phyloP scores from a whole-genome alignment of 2,888 invertebrate species.

The Desoria tigrina region DNA sequence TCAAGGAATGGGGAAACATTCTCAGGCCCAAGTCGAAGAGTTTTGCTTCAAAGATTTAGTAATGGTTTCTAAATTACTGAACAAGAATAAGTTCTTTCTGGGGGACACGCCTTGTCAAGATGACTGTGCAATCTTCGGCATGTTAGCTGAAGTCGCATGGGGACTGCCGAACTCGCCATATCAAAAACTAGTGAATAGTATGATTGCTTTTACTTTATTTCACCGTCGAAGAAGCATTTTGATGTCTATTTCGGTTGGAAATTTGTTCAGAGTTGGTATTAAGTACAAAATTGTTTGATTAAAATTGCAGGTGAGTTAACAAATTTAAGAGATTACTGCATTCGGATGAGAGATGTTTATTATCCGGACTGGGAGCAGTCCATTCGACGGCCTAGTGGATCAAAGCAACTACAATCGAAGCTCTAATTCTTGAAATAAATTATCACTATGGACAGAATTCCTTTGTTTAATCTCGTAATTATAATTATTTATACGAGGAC shows the following conservation, averaged over 20 bases:
- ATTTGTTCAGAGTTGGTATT: too few relatives aligned
- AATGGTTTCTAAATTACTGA: slow-evolving; percentile 42
- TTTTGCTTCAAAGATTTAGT: slow-evolving; percentile 38
- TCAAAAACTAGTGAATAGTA: slow-evolving; percentile 27
- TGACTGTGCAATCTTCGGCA: slow-evolving; percentile 58
- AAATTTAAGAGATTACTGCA: slow-evolving; percentile 45
- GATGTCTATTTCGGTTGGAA: too few relatives aligned
- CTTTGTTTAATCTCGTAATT: too few relatives aligned
- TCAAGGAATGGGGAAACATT: slow-evolving; percentile 50
- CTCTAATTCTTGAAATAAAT: too few relatives aligned
- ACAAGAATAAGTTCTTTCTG: slow-evolving; percentile 42
- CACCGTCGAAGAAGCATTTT: not conserved
- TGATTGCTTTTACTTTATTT: slow-evolving; percentile 5
- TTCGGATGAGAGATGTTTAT: slow-evolving; percentile 41
- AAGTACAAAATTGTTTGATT: too few relatives aligned
- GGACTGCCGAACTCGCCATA: slow-evolving; percentile 50
- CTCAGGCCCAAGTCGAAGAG: slow-evolving; percentile 39
- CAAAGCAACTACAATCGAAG: too few relatives aligned
- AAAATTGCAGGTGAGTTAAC: slow-evolving; percentile 35
- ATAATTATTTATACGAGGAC: too few relatives aligned
- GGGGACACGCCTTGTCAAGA: slow-evolving; percentile 52
- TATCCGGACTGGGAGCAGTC: slow-evolving; percentile 48
- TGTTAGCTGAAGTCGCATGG: slow-evolving; percentile 56
- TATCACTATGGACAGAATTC: too few relatives aligned
- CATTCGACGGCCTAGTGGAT: too few relatives aligned